These are phyloP conservation scores for Boleophthalmus pectinirostris DNA, from an alignment of 2,113 vertebrate genomes.

Conservation along the genomic window DNA sequence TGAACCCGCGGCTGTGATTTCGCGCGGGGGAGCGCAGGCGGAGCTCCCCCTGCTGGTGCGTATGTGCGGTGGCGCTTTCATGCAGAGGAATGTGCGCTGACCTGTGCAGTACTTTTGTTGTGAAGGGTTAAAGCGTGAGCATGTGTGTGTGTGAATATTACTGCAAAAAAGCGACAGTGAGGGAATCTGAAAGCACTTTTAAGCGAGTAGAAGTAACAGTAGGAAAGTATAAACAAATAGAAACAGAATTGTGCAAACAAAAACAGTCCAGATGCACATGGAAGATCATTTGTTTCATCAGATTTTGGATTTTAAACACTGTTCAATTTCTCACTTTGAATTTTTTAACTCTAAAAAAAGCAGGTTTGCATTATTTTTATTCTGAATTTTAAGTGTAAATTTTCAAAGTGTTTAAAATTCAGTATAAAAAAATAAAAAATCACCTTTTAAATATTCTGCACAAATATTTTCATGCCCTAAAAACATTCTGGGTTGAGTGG, in stretches of 20 bases:
- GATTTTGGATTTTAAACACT: no score
- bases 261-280: not conserved
- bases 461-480: no score
- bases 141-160: not conserved
- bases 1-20: not conserved
- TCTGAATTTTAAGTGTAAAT: no score
- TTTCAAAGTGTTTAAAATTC: no score
- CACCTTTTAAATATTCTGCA: no score
- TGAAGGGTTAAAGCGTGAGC: not conserved
- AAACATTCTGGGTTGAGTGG: no score
- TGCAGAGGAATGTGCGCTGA: not conserved
- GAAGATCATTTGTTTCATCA: no score
- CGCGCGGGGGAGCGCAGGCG: constrained; percentile 12
- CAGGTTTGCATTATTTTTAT: no score
- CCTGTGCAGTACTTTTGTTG: not conserved
- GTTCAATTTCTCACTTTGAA: no score
- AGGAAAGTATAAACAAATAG: not conserved
- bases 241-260: no score
- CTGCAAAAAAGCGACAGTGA: not conserved
- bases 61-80: not conserved
- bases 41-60: constrained; percentile 60
- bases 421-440: no score
- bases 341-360: no score
- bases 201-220: not conserved
- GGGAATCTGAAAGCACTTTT: not conserved